These are phyloP conservation scores for Byasa hedistus DNA, from an alignment of 2,888 invertebrate genomes.

Conservation along the genomic window DNA sequence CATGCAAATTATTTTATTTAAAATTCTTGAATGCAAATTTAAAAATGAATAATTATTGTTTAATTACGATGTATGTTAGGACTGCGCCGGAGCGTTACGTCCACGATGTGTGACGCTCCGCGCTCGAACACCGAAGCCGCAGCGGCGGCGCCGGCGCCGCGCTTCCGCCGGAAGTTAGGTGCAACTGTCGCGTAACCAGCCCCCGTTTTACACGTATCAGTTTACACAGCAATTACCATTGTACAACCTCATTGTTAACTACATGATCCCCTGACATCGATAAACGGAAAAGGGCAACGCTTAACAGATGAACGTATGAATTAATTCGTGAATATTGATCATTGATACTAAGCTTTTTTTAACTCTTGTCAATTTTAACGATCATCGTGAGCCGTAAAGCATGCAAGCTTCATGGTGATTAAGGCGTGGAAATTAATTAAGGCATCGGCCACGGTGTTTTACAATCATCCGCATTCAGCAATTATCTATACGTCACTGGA, in stretches of 20 bases:
- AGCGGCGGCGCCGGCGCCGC: constrained; percentile 61
- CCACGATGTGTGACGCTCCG: constrained; percentile 53
- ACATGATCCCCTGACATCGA: not conserved
- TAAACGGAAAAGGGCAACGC: not conserved
- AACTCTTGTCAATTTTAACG: too few species aligned
- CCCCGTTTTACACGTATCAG: constrained; percentile 23
- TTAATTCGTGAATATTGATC: too few species aligned
- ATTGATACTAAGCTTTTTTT: too few species aligned
- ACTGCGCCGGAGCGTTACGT: constrained; percentile 50
- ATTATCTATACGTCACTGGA: not conserved
- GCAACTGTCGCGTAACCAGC: constrained; percentile 51
- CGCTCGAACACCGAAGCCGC: constrained; percentile 48
- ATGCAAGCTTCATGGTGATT: constrained; percentile 18
- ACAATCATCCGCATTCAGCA: constrained; percentile 1
- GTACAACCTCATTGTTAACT: constrained; percentile 1
- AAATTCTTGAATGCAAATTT: not conserved
- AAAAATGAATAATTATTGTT: too few species aligned
- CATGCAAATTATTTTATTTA: too few species aligned
- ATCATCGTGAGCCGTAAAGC: constrained; percentile 5
- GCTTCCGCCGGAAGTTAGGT: constrained; percentile 72
- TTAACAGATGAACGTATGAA: not conserved
- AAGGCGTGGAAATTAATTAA: constrained; percentile 22
- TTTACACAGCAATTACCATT: constrained; percentile 28
- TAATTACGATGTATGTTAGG: constrained; percentile 14
- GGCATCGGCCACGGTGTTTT: constrained; percentile 10